Evolutionary conservation across 1,140 invertebrate genomes (phyloP), one percentile per base, ranked within the genome.

Genomic region (Oedothorax gibbosus): DNA sequence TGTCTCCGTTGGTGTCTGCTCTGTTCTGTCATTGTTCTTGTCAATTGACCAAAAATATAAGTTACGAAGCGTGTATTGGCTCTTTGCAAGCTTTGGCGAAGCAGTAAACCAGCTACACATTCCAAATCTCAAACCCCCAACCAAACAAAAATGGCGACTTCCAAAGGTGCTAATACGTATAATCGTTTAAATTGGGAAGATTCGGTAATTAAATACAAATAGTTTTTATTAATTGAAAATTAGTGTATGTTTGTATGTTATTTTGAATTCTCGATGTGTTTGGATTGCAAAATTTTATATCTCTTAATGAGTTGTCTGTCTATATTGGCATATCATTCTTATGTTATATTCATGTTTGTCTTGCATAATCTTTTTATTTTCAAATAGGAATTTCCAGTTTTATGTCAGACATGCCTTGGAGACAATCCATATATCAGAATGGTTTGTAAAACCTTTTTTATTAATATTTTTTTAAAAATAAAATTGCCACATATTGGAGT

Each of bases 351-450:
- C 12, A 60, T 60, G 12, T 11, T 11, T 60, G n/a, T 14, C 3
- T 60, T 14, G 12, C 2, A 50, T 57, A n/a, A n/a, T n/a, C n/a
- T 3, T 9, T 57, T 21, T 80, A 83, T 89, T 90, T 93, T 68
- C 89, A 81, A 76, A 11, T 21, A 86, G 94, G 98, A 99, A 88
- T 99, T 99, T 90, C 99, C 99, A 54, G 98, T 99, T 90, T 91
- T 99, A n/a, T n/a, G n/a, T 91, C 97, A n/a, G 91, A 99, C 99
- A 89, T 99, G 99, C 91, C 92, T 99, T 10, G 99, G 98, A n/a
- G 98, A 99, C 90, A 99, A 99, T 92, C 98, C 98, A 0, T 99
- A 99, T 88, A 95, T 99, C 88, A n/a, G 98, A 87, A 99, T 99
- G 98, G 96, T 98, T 92, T 93, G 92, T 57, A 50, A 14, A 4